A percentile compares a stretch with the other conserved stretches of the same genome.
Conservation (phyloP, 2,888 invertebrate species). For the Pogonocherus hispidulus region DNA sequence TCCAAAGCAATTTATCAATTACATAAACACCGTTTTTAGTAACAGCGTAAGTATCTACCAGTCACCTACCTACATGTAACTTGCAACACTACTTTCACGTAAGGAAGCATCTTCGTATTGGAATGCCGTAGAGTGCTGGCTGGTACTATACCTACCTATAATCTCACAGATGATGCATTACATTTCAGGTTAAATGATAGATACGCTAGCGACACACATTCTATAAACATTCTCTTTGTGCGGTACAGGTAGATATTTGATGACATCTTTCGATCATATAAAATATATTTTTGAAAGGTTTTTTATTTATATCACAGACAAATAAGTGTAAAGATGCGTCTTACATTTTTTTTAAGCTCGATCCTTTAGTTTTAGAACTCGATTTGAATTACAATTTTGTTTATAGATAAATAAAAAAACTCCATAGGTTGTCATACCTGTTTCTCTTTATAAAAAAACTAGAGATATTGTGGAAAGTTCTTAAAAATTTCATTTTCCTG, state of each 20-base stretch:
- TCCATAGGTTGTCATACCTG: no score
- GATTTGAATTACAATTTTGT: no score
- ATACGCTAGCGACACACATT: conserved; percentile 49
- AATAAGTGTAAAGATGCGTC: no score
- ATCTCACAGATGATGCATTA: conserved; percentile 54
- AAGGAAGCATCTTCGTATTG: conserved; percentile 64
- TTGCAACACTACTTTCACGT: conserved; percentile 67
- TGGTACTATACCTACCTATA: conserved; percentile 53
- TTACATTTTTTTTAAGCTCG: no score
- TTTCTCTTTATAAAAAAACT: no score
- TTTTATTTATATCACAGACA: no score
- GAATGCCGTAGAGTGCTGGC: conserved; percentile 56
- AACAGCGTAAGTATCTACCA: conserved; percentile 49
- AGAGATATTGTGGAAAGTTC: no score
- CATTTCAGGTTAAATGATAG: conserved; percentile 57
- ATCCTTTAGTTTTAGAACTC: no score
- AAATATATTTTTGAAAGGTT: no score
- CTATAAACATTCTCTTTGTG: conserved; percentile 43
- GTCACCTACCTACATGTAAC: conserved; percentile 61
- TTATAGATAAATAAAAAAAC: no score
- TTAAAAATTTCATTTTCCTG: no score
- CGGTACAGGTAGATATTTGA: not conserved
- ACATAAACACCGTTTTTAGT: conserved; percentile 52
- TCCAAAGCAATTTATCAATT: conserved; percentile 47
- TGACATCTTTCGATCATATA: no score